phyloP scores from a whole-genome alignment of 2,888 invertebrate species.

The Lasioglossum villosulum region DNA sequence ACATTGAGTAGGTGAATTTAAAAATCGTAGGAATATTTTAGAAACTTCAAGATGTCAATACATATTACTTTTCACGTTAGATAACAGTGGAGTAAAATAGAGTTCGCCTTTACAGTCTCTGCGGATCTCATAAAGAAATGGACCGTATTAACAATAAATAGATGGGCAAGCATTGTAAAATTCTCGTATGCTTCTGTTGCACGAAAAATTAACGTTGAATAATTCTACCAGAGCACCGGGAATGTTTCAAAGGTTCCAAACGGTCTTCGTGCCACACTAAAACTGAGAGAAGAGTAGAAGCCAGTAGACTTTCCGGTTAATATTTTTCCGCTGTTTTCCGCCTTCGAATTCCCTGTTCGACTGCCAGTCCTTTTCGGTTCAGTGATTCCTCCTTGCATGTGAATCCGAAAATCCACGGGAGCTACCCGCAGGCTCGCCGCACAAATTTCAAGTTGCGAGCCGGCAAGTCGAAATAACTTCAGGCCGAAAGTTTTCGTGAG shows the following conservation, averaged over 20 bases:
- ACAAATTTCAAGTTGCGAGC: constrained; percentile 2
- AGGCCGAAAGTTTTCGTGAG: not conserved
- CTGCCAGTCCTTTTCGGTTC: not conserved
- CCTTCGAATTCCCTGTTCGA: not conserved
- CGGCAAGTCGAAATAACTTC: constrained; percentile 2
- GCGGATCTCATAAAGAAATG: too few relatives aligned
- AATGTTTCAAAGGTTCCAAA: not conserved
- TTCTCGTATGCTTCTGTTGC: not conserved
- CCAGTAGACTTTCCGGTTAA: not conserved
- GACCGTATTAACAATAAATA: not conserved
- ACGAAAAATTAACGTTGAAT: not conserved
- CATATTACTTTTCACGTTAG: too few relatives aligned
- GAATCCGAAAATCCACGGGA: not conserved
- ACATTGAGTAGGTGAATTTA: too few relatives aligned
- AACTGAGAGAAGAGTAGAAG: not conserved
- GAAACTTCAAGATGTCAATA: too few relatives aligned
- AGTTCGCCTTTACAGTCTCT: too few relatives aligned
- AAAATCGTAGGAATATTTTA: too few relatives aligned
- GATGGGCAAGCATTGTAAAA: not conserved
- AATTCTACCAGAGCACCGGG: not conserved
- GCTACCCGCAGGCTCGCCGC: not conserved
- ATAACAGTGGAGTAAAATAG: too few relatives aligned
- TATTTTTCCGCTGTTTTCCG: not conserved
- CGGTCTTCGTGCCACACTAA: not conserved
- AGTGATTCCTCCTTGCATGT: not conserved